Evolutionary conservation across 2,888 invertebrate species (phyloP).

Genomic region (Chrysopilus asiliformis): DNA sequence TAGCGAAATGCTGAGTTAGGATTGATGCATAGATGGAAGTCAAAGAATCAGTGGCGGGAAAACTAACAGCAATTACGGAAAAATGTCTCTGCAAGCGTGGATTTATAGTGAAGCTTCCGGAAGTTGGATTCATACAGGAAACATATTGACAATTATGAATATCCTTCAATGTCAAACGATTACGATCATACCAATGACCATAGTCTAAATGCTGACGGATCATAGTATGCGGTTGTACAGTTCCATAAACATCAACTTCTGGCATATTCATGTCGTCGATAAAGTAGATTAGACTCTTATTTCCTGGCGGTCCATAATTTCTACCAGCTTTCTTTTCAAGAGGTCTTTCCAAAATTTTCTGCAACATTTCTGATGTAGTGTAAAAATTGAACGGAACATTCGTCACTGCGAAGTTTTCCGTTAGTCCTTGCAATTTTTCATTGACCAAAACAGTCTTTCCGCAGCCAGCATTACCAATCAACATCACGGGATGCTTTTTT

Average conservation of each 20-base stretch:
- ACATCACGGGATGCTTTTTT: slow-evolving; percentile 82
- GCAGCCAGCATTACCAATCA: slow-evolving; percentile 85
- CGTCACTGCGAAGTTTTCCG: slow-evolving; percentile 76
- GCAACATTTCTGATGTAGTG: slow-evolving; percentile 86
- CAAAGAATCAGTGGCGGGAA: slow-evolving; percentile 66
- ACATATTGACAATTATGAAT: slow-evolving; percentile 96
- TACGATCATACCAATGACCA: slow-evolving; percentile 87
- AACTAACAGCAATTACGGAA: slow-evolving; percentile 74
- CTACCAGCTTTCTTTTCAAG: slow-evolving; percentile 92
- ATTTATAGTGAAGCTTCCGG: slow-evolving; percentile 93
- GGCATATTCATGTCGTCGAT: slow-evolving; percentile 99
- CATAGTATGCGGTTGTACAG: slow-evolving; percentile 91
- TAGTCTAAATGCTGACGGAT: slow-evolving; percentile 94
- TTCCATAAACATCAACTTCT: slow-evolving; percentile 78
- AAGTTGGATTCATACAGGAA: slow-evolving; percentile 96
- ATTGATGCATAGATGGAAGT: slow-evolving; percentile 82
- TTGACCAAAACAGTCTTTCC: slow-evolving; percentile 82
- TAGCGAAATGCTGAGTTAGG: slow-evolving; percentile 69
- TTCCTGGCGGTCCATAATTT: slow-evolving; percentile 92
- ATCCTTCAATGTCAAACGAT: slow-evolving; percentile 78
- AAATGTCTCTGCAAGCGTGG: slow-evolving; percentile 85
- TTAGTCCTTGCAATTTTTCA: slow-evolving; percentile 54
- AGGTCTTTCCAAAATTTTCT: slow-evolving; percentile 85
- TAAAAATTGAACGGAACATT: slow-evolving; percentile 96
- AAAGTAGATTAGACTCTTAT: slow-evolving; percentile 85